phyloP scores from a whole-genome alignment of 1,140 invertebrate species.

The Coboldia fuscipes region DNA sequence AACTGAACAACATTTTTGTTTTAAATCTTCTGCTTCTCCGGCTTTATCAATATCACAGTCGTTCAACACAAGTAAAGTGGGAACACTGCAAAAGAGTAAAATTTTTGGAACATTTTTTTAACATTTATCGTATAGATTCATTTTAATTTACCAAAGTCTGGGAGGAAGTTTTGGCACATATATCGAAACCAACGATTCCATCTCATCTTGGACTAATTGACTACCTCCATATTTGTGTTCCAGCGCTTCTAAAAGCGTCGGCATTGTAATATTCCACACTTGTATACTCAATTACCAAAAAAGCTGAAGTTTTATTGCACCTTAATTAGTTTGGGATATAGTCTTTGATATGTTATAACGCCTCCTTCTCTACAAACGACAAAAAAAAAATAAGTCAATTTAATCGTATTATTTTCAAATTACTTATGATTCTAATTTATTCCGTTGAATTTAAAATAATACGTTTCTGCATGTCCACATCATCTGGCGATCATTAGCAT shows the following conservation, averaged over 20 bases:
- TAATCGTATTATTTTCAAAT: no score
- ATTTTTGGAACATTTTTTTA: neutral
- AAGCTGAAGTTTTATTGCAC: no score
- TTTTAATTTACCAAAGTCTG: slow-evolving; percentile 21
- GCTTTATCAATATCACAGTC: slow-evolving; percentile 71
- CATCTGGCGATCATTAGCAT: no score
- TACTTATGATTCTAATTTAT: no score
- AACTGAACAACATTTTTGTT: slow-evolving; percentile 62
- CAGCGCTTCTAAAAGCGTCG: slow-evolving; percentile 62
- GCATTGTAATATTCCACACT: slow-evolving; percentile 30
- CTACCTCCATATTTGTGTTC: slow-evolving; percentile 54
- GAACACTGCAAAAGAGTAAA: slow-evolving; percentile 30
- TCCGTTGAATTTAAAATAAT: no score
- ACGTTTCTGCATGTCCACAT: no score
- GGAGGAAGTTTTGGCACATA: slow-evolving; percentile 65
- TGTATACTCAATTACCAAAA: neutral
- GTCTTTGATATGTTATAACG: no score
- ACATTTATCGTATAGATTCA: neutral
- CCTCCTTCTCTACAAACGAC: no score
- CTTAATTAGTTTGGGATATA: no score
- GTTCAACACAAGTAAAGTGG: slow-evolving; percentile 67
- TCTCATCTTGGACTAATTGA: slow-evolving; percentile 30
- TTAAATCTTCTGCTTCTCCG: slow-evolving; percentile 53
- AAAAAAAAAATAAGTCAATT: no score
- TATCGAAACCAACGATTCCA: slow-evolving; percentile 47